Evolutionary conservation across 1,140 invertebrate genomes (phyloP), one percentile per base, ranked within the genome.

Genomic region (Grapholita molesta): DNA sequence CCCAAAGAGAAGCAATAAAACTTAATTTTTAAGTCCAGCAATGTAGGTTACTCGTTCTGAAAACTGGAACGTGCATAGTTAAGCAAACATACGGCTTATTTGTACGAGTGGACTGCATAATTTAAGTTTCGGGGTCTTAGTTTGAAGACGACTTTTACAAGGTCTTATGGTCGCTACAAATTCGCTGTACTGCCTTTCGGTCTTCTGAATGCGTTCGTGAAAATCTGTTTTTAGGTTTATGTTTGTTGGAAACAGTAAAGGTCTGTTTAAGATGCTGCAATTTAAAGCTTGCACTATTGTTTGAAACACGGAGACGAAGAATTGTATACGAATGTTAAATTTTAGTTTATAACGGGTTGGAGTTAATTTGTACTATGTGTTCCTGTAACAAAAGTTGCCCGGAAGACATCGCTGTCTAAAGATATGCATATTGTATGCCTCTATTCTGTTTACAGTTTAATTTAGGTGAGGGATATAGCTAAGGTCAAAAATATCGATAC

Each of bases 211-310:
- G 1, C 38, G 2, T 12, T 6, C 8, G n/a, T 48, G 38, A 6
- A 18, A 48, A 21, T 48, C 38, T 53, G 18, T 15, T 55, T 53
- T 55, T 33, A 67, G 66, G 55, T 67, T 53, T 55, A 67, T 55
- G 21, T 23, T 28, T 33, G 28, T 21, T 21, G 38, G n/a, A 7
- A 18, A 18, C n/a, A 11, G 1, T 38, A 5, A 38, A 38, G n/a
- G 6, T 1, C 5, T 18, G 3, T 30, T 30, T 7, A 30, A 30
- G 7, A 30, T 30, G 28, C 7, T 3, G 28, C 28, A 30, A 7
- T 30, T 30, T 30, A 3, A n/a, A n/a, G n/a, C n/a, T n/a, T n/a
- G n/a, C n/a, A n/a, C n/a, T n/a, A n/a, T n/a, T n/a, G n/a, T n/a
- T n/a, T n/a, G n/a, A n/a, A n/a, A n/a, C n/a, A n/a, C n/a, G n/a